These are phyloP conservation scores for Halcyon smyrnensis DNA, from an alignment of 2,797 vertebrate species.

Conservation along the genomic window DNA sequence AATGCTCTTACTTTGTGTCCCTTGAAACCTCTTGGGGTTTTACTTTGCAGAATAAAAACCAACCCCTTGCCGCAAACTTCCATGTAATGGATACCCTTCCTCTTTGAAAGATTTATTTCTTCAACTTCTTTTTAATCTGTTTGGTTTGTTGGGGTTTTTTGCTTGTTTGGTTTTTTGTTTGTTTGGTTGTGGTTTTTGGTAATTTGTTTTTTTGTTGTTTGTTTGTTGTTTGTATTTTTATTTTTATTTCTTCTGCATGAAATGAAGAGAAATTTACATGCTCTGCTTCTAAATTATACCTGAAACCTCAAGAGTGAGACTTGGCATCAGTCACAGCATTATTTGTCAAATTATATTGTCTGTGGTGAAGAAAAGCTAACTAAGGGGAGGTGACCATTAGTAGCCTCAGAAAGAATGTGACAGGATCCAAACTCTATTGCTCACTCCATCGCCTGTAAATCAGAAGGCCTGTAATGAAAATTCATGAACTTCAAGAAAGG, in stretches of 20 bases:
- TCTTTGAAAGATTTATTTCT: background rate
- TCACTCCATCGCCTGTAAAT: background rate
- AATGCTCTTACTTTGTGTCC: background rate
- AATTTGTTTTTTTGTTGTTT: too few relatives aligned
- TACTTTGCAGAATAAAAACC: background rate
- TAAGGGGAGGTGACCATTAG: constrained; percentile 7
- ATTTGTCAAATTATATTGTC: constrained; percentile 23
- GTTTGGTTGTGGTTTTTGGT: too few relatives aligned
- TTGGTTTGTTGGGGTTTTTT: too few relatives aligned
- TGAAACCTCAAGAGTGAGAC: background rate
- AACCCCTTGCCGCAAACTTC: background rate
- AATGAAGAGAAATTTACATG: background rate
- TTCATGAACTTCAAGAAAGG: background rate
- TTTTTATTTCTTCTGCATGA: background rate
- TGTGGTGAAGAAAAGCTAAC: background rate
- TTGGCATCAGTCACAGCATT: background rate
- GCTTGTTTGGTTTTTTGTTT: too few relatives aligned
- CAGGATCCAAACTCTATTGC: background rate
- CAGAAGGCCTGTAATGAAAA: constrained; percentile 14
- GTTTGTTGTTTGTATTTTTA: too few relatives aligned
- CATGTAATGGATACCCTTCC: background rate
- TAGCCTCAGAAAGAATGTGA: background rate
- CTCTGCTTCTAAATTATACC: background rate
- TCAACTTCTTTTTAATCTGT: background rate
- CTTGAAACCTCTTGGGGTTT: background rate